phyloP scores from a whole-genome alignment of 2,113 vertebrate genomes.

The Atherinomorus stipes region DNA sequence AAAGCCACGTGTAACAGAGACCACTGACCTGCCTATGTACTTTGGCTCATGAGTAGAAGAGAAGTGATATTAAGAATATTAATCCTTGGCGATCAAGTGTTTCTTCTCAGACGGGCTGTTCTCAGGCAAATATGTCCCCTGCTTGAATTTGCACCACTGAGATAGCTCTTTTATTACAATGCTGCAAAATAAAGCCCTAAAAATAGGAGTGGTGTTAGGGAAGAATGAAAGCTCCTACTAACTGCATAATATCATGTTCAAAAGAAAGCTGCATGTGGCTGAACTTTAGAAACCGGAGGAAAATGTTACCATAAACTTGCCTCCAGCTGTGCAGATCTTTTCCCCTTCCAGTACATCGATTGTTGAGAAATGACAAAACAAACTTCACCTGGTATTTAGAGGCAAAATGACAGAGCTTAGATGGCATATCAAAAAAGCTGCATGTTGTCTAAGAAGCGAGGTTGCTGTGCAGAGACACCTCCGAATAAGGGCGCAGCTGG shows the following conservation, averaged over 20 bases:
- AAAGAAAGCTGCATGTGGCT: conserved; percentile 69
- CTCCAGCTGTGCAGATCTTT: conserved; percentile 72
- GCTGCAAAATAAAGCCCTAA: conserved; percentile 64
- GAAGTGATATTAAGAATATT: conserved; percentile 66
- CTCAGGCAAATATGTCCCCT: conserved; percentile 44
- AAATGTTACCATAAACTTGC: conserved; percentile 69
- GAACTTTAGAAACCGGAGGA: conserved; percentile 72
- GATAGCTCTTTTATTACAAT: conserved; percentile 65
- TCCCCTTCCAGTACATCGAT: conserved; percentile 64
- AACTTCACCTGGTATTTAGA: conserved; percentile 62
- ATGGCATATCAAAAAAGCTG: conserved; percentile 39
- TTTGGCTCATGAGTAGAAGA: conserved; percentile 62
- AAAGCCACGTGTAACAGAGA: conserved; percentile 78
- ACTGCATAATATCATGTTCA: conserved; percentile 72
- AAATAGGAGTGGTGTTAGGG: conserved; percentile 65
- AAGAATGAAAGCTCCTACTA: conserved; percentile 66
- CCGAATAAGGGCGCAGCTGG: conserved; percentile 40
- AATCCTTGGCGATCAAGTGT: conserved; percentile 62
- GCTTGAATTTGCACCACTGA: conserved; percentile 48
- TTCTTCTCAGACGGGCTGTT: conserved; percentile 62
- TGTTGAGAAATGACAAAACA: conserved; percentile 64
- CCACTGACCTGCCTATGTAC: conserved; percentile 73
- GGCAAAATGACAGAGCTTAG: conserved; percentile 51
- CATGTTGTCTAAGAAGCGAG: conserved; percentile 30
- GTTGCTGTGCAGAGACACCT: conserved; percentile 38